A percentile compares a stretch with the other conserved stretches of the same genome.
phyloP scores from a whole-genome alignment of 64 coral and sea anemone species.

The Platygyra sinensis region DNA sequence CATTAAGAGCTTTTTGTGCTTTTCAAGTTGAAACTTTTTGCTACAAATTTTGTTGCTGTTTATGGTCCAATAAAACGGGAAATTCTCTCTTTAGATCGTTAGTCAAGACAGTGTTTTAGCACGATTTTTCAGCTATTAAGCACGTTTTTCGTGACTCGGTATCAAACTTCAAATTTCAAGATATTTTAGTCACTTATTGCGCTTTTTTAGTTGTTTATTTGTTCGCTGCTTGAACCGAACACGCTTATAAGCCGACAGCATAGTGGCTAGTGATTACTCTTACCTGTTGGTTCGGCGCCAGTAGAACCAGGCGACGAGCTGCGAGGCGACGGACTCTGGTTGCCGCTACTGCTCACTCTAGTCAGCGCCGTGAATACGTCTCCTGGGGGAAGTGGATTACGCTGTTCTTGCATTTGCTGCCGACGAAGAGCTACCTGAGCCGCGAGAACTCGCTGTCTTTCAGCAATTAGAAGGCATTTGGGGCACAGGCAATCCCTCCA shows the following conservation, averaged over 20 bases:
- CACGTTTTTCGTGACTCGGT: background rate
- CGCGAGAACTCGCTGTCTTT: slow-evolving; percentile 91
- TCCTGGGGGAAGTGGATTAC: slow-evolving; percentile 89
- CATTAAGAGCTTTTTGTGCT: slow-evolving; percentile 48
- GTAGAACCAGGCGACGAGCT: slow-evolving; percentile 45
- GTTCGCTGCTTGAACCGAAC: background rate
- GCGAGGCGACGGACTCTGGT: slow-evolving; percentile 50
- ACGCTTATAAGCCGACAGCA: background rate
- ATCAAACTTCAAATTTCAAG: slow-evolving; percentile 22
- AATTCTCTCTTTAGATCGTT: too few relatives aligned
- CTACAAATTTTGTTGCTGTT: slow-evolving; percentile 13
- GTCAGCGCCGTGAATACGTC: slow-evolving; percentile 92
- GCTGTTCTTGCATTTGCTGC: slow-evolving; percentile 97
- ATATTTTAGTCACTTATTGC: background rate
- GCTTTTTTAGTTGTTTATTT: background rate
- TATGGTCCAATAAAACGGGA: background rate
- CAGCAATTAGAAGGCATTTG: slow-evolving; percentile 95
- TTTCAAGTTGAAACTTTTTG: slow-evolving; percentile 59
- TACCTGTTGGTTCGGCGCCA: slow-evolving; percentile 56
- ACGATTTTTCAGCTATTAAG: too few relatives aligned
- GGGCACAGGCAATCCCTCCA: slow-evolving; percentile 98
- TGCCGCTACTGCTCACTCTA: slow-evolving; percentile 34
- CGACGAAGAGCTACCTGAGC: slow-evolving; percentile 94
- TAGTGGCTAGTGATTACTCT: background rate
- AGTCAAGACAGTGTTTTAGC: too few relatives aligned